Evolutionary conservation across 2,113 vertebrate genomes (phyloP).

Genomic region (Panthera tigris): DNA sequence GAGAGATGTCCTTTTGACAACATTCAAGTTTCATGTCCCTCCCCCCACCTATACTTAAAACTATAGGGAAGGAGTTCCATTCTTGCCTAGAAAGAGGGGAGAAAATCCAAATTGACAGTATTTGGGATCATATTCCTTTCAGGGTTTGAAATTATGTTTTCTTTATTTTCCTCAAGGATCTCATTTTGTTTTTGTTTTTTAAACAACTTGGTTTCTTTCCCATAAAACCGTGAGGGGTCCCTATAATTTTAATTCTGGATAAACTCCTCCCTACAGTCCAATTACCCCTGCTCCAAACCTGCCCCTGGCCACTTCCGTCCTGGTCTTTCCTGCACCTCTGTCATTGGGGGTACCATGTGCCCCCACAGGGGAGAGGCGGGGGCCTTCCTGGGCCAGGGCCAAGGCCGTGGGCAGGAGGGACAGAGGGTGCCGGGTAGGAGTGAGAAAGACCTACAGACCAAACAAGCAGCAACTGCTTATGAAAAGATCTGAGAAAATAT

Average conservation of each 20-base stretch:
- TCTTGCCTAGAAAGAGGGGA: background rate
- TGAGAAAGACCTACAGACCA: background rate
- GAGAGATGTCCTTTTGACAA: background rate
- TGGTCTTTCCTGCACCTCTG: background rate
- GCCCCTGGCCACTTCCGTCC: background rate
- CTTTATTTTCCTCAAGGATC: background rate
- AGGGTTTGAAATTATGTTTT: background rate
- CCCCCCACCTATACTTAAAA: background rate
- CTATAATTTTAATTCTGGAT: background rate
- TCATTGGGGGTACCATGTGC: background rate
- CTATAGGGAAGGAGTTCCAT: background rate
- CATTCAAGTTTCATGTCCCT: background rate
- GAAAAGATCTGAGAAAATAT: background rate
- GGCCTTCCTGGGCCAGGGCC: background rate
- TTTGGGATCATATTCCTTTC: background rate
- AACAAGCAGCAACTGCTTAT: background rate
- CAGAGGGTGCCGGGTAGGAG: background rate
- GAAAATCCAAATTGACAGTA: background rate
- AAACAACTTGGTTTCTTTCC: background rate
- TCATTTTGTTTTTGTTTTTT: background rate
- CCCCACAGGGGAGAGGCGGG: background rate
- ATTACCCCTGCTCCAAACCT: background rate
- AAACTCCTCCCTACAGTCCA: background rate
- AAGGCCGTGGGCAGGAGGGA: background rate
- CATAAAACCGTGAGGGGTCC: background rate